phyloP scores from a whole-genome alignment of 2,113 vertebrate genomes.

The Jaculus jaculus region DNA sequence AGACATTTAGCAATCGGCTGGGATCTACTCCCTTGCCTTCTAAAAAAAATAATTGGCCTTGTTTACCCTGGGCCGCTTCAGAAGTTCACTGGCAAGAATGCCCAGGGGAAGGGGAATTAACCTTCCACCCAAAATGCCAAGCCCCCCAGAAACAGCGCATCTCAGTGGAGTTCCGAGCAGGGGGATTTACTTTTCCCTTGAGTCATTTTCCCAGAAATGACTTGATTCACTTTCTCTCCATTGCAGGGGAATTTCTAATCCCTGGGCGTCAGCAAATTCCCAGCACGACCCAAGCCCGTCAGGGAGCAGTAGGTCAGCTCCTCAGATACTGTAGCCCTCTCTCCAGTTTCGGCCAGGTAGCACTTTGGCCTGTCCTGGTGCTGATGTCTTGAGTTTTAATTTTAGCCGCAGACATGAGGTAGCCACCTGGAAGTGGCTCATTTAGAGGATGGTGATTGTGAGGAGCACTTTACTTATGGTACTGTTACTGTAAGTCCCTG shows the following conservation, averaged over 20 bases:
- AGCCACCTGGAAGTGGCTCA: conserved; percentile 27
- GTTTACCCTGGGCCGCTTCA: conserved; percentile 65
- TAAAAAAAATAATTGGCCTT: conserved; percentile 4
- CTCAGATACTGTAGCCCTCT: neutral
- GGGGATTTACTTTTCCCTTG: conserved; percentile 37
- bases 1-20: conserved; percentile 28
- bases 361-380: conserved; percentile 35
- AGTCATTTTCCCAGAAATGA: conserved; percentile 46
- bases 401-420: conserved; percentile 33
- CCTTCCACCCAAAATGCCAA: conserved; percentile 41
- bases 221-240: conserved; percentile 10
- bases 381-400: conserved; percentile 50
- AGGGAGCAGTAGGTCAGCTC: neutral
- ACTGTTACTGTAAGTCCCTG: neutral
- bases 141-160: conserved; percentile 33
- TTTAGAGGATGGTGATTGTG: conserved; percentile 20
- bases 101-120: conserved; percentile 56
- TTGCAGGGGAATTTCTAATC: neutral
- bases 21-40: conserved; percentile 28
- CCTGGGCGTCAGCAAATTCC: neutral
- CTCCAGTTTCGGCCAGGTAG: neutral
- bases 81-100: conserved; percentile 59
- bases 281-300: neutral
- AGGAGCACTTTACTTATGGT: conserved; percentile 23
- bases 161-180: neutral